Percentiles rank a stretch among this genome's conserved stretches.
phyloP scores from a whole-genome alignment of 2,888 invertebrate species.

The Drosophila suboccidentalis region DNA sequence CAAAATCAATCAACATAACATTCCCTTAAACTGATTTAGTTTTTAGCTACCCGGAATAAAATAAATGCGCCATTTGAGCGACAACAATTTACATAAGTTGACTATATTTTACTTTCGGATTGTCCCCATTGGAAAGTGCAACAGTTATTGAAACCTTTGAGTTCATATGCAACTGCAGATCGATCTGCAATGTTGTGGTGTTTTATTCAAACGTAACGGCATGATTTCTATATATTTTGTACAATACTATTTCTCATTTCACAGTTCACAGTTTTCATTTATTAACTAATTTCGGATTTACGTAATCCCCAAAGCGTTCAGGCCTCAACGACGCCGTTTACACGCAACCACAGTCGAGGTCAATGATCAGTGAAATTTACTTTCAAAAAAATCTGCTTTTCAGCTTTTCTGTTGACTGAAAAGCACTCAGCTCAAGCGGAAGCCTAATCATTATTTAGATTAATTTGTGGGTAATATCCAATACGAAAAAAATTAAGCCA shows the following conservation, averaged over 20 bases:
- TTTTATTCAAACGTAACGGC: conserved; percentile 66
- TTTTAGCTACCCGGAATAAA: background rate
- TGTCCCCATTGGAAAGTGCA: background rate
- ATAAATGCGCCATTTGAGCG: conserved; percentile 1
- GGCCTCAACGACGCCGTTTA: conserved; percentile 64
- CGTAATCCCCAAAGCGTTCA: conserved; percentile 67
- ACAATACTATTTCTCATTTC: conserved; percentile 63
- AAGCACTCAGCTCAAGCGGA: conserved; percentile 56
- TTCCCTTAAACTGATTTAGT: background rate
- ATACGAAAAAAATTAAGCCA: conserved; percentile 25
- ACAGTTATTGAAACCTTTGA: conserved; percentile 15
- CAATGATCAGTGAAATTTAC: conserved; percentile 82
- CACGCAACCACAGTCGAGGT: conserved; percentile 79
- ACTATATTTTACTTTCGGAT: conserved; percentile 6
- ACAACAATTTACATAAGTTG: conserved; percentile 38
- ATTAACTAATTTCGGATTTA: conserved; percentile 81
- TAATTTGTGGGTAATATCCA: conserved; percentile 55
- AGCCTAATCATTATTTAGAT: conserved; percentile 58
- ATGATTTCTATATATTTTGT: conserved; percentile 52
- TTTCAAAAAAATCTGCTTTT: conserved; percentile 73
- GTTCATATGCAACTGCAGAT: conserved; percentile 60
- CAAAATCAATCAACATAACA: background rate
- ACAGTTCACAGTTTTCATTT: conserved; percentile 81
- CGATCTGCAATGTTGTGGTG: conserved; percentile 45
- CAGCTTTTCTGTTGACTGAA: conserved; percentile 65